Evolutionary conservation across 1,140 invertebrate species (phyloP).

Genomic region (Drosophila prosaltans): DNA sequence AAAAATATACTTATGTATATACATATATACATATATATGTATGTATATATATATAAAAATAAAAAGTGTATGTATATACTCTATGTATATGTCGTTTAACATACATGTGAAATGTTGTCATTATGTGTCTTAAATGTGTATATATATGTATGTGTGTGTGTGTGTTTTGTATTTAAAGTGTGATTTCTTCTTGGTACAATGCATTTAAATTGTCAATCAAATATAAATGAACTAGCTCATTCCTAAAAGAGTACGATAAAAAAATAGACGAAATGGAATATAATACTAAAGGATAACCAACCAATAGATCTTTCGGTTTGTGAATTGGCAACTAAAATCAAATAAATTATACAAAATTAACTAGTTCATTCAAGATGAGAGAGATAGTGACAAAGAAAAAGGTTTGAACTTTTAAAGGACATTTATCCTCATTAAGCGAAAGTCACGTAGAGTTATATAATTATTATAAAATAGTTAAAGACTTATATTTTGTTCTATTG

Average conservation of each 20-base stretch:
- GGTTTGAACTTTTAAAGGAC: too few relatives aligned
- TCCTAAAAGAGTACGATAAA: neutral
- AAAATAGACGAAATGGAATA: neutral
- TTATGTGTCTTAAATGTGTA: neutral
- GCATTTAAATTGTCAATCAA: conserved; percentile 25
- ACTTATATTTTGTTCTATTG: too few relatives aligned
- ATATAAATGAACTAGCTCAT: conserved; percentile 6
- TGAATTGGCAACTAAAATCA: too few relatives aligned
- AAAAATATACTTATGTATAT: neutral
- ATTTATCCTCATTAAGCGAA: too few relatives aligned
- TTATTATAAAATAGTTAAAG: too few relatives aligned
- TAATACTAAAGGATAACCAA: too few relatives aligned
- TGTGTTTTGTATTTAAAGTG: neutral
- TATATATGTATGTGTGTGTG: neutral
- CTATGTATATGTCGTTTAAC: neutral
- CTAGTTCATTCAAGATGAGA: too few relatives aligned
- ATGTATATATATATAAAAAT: neutral
- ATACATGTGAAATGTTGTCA: conserved; percentile 1
- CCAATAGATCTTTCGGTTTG: too few relatives aligned
- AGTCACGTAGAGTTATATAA: too few relatives aligned
- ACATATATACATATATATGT: neutral
- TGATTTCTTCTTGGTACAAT: conserved; percentile 13
- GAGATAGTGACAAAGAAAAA: too few relatives aligned
- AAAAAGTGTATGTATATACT: neutral
- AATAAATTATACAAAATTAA: too few relatives aligned